Evolutionary conservation across 2,888 invertebrate species (phyloP).

Genomic region (Anorthoa munda): DNA sequence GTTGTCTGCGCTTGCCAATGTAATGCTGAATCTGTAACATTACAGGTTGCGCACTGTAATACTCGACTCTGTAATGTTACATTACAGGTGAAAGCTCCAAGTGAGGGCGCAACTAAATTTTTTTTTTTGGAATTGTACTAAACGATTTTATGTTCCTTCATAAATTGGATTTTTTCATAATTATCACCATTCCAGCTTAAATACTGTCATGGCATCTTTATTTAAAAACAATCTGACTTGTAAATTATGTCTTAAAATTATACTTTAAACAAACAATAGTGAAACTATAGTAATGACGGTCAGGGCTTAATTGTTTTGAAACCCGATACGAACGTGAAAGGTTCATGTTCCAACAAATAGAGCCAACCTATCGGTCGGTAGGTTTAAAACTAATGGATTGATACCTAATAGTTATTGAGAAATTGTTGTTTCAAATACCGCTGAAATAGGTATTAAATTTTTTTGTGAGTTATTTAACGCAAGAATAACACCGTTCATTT

Average conservation of each 20-base stretch:
- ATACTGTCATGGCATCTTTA: too few species aligned
- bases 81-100: too few species aligned
- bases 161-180: too few species aligned
- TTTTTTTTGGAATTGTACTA: too few species aligned
- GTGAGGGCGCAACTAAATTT: too few species aligned
- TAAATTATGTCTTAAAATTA: background rate
- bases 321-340: constrained; percentile 23
- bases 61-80: too few species aligned
- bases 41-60: too few species aligned
- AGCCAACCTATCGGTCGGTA: background rate
- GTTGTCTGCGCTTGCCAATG: too few species aligned
- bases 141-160: too few species aligned
- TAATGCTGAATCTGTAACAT: too few species aligned
- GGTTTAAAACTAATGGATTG: constrained; percentile 14
- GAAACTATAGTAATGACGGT: constrained; percentile 15
- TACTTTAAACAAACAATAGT: background rate
- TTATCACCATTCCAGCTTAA: too few species aligned
- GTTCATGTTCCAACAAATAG: constrained; percentile 28
- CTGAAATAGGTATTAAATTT: background rate
- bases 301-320: constrained; percentile 34
- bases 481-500: background rate
- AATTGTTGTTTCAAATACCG: background rate
- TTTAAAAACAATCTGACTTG: too few species aligned
- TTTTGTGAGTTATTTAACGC: background rate
- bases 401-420: background rate